Evolutionary conservation across 2,888 invertebrate genomes (phyloP).

Genomic region (Sinohyriopsis cumingii): DNA sequence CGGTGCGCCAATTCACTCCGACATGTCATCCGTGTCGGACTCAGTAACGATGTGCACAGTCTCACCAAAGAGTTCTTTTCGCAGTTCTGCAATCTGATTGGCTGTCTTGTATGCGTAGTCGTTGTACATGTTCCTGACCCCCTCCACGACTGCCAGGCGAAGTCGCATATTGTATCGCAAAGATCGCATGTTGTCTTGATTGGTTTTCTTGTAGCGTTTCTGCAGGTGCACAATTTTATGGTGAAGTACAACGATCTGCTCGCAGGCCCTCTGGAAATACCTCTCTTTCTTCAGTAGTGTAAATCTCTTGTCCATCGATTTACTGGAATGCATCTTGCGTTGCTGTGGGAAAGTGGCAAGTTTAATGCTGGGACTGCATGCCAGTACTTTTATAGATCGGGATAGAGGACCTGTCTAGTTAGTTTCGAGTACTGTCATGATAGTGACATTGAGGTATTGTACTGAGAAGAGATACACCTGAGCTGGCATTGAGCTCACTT

Average conservation of each 20-base stretch:
- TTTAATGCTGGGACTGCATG: not conserved
- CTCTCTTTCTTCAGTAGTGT: slow-evolving; percentile 32
- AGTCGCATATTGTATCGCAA: slow-evolving; percentile 57
- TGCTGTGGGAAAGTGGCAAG: slow-evolving; percentile 8
- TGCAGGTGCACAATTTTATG: slow-evolving; percentile 35
- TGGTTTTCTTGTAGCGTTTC: slow-evolving; percentile 50
- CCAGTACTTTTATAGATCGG: too few relatives aligned
- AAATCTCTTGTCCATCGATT: slow-evolving; percentile 21
- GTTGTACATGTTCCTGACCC: slow-evolving; percentile 43
- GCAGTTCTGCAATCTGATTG: too few relatives aligned
- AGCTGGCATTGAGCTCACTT: too few relatives aligned
- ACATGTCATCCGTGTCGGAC: too few relatives aligned
- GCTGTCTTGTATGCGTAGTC: too few relatives aligned
- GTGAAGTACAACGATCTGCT: slow-evolving; percentile 56
- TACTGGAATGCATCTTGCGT: slow-evolving; percentile 19
- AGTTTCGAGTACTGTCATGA: too few relatives aligned
- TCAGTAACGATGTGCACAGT: too few relatives aligned
- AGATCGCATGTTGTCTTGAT: slow-evolving; percentile 38
- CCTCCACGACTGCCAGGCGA: slow-evolving; percentile 50
- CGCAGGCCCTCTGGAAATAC: slow-evolving; percentile 50
- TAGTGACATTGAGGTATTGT: too few relatives aligned
- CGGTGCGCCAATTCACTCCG: too few relatives aligned
- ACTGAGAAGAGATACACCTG: too few relatives aligned
- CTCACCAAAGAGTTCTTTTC: too few relatives aligned
- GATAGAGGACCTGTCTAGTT: too few relatives aligned